A percentile compares a stretch with the other conserved stretches of the same genome.
These are phyloP conservation scores for Cheirogaleus major DNA, from an alignment of 2,797 vertebrate species.

Conservation along the genomic window DNA sequence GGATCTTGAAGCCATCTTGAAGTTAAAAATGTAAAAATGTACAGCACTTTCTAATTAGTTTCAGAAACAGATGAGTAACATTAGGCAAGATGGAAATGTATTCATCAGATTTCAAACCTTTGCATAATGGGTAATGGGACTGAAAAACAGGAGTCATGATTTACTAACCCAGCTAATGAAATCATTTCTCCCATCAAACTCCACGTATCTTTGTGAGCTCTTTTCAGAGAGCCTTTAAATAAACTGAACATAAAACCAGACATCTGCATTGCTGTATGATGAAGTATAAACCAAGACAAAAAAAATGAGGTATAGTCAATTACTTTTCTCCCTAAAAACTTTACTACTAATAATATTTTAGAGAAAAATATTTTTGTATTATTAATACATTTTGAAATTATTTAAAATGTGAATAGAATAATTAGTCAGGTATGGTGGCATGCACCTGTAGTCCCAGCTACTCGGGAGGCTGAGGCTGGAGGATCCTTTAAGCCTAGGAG, in stretches of 20 bases:
- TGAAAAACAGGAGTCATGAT: not conserved
- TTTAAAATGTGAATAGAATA: not conserved
- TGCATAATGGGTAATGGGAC: not conserved
- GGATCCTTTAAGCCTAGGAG: not conserved
- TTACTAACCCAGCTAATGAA: not conserved
- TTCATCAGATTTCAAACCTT: constrained; percentile 32
- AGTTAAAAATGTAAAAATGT: constrained; percentile 26
- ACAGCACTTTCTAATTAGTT: not conserved
- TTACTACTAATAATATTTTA: not conserved
- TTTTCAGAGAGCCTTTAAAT: not conserved
- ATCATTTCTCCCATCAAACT: not conserved
- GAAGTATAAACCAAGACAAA: not conserved
- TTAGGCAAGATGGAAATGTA: constrained; percentile 14
- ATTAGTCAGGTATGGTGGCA: not conserved
- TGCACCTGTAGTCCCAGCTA: not conserved
- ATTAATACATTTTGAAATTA: not conserved
- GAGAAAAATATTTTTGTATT: not conserved
- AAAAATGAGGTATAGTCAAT: not conserved
- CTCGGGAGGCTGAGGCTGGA: not conserved
- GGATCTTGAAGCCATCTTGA: not conserved
- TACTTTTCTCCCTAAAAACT: not conserved
- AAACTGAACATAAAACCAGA: constrained; percentile 34
- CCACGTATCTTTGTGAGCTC: not conserved
- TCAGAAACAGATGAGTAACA: not conserved
- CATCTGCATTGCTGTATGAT: not conserved